These are phyloP conservation scores for Suillia variegata DNA, from an alignment of 2,888 invertebrate species.

Conservation along the genomic window DNA sequence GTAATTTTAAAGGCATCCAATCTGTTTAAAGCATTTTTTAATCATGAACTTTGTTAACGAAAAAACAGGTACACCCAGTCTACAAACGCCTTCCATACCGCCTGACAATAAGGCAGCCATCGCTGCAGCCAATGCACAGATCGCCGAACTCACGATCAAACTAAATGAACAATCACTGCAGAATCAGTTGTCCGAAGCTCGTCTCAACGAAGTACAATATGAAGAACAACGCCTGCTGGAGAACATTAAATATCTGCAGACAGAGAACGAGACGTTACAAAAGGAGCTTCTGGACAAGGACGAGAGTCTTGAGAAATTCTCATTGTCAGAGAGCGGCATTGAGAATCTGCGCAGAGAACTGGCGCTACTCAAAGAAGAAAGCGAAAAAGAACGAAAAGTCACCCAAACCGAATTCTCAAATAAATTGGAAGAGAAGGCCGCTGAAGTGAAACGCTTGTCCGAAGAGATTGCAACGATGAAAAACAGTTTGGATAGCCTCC, in stretches of 20 bases:
- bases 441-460: slow-evolving; percentile 36
- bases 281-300: slow-evolving; percentile 50
- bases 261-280: slow-evolving; percentile 48
- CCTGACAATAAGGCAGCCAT: slow-evolving; percentile 30
- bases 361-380: slow-evolving; percentile 44
- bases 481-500: slow-evolving; percentile 35
- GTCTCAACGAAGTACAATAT: slow-evolving; percentile 37
- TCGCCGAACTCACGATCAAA: slow-evolving; percentile 34
- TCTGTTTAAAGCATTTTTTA: too few relatives aligned
- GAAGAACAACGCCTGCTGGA: slow-evolving; percentile 45
- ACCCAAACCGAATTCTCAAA: slow-evolving; percentile 28
- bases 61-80: slow-evolving; percentile 39
- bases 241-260: slow-evolving; percentile 45
- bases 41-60: not conserved
- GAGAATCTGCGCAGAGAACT: slow-evolving; percentile 50
- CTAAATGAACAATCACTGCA: slow-evolving; percentile 33
- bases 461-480: slow-evolving; percentile 34
- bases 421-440: slow-evolving; percentile 37
- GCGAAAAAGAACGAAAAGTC: slow-evolving; percentile 41
- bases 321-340: slow-evolving; percentile 47
- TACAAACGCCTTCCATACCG: slow-evolving; percentile 30
- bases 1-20: too few relatives aligned
- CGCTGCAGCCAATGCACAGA: slow-evolving; percentile 28
- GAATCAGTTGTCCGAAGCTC: slow-evolving; percentile 31
- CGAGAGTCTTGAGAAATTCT: slow-evolving; percentile 57